Percentiles rank a stretch among this genome's conserved stretches.
Conservation (phyloP, 2,888 invertebrate species). For the Tenthredo livida region DNA sequence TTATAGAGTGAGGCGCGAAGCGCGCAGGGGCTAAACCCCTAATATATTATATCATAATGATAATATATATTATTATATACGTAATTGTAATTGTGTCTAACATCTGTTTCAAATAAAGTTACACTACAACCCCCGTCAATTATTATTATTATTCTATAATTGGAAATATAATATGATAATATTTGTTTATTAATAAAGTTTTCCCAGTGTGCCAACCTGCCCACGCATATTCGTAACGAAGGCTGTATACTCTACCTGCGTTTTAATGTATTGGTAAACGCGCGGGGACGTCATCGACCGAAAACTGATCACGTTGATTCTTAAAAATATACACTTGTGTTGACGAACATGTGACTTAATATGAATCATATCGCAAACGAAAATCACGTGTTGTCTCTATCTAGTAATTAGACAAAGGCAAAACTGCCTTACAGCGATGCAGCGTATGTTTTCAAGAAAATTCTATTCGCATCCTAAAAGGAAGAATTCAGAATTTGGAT, state of each 20-base stretch:
- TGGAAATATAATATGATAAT: not conserved
- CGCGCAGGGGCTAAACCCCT: too few species aligned
- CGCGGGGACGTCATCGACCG: slow-evolving; percentile 32
- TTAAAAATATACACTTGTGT: not conserved
- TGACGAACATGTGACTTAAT: slow-evolving; percentile 21
- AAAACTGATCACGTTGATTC: slow-evolving; percentile 36
- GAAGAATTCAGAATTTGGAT: not conserved
- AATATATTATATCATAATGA: not conserved
- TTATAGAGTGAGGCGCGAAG: too few species aligned
- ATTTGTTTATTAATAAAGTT: slow-evolving; percentile 25
- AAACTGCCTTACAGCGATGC: not conserved
- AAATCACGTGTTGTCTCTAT: slow-evolving; percentile 28
- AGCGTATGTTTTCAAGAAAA: not conserved
- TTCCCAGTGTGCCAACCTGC: slow-evolving; percentile 14
- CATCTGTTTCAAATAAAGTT: not conserved
- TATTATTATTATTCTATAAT: not conserved
- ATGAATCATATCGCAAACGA: not conserved
- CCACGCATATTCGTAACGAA: slow-evolving; percentile 9
- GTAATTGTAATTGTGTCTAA: not conserved
- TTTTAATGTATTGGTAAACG: slow-evolving; percentile 1
- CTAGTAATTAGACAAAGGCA: not conserved
- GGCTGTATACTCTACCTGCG: not conserved
- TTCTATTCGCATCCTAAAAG: not conserved
- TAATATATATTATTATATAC: not conserved
- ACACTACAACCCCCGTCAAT: not conserved